Conservation (phyloP, 2,888 invertebrate species). For the Antitype chi region DNA sequence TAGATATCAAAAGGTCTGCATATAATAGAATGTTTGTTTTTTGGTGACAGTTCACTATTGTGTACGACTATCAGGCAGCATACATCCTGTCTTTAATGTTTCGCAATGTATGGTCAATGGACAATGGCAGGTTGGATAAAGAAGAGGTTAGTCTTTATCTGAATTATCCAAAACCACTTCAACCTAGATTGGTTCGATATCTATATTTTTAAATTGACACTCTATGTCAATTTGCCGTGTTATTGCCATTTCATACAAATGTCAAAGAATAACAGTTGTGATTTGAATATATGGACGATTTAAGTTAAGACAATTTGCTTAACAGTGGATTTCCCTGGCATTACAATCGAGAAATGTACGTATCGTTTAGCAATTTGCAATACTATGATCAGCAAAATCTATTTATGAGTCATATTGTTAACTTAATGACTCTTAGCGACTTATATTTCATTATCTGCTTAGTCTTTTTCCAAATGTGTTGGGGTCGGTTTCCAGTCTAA, state of each 20-base stretch:
- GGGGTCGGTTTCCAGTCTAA: no score
- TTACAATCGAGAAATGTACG: background rate
- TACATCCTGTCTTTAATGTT: slow-evolving; percentile 2
- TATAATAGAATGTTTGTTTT: slow-evolving; percentile 17
- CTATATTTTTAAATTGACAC: background rate
- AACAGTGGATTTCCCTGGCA: background rate
- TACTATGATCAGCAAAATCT: background rate
- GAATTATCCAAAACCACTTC: background rate
- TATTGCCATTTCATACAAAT: no score
- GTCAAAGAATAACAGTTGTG: no score
- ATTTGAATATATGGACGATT: no score
- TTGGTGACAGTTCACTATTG: slow-evolving; percentile 14
- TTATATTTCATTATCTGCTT: background rate
- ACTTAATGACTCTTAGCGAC: background rate
- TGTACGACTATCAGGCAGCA: background rate
- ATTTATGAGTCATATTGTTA: no score
- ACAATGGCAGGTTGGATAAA: background rate
- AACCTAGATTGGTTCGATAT: background rate
- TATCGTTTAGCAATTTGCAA: background rate
- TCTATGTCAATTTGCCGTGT: background rate
- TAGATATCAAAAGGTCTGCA: slow-evolving; percentile 26
- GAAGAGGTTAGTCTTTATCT: background rate
- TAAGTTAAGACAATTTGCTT: background rate
- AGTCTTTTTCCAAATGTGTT: no score
- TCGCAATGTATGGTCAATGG: background rate